Evolutionary conservation across 2,888 invertebrate species (phyloP).

Genomic region (Trichogramma evanescens): DNA sequence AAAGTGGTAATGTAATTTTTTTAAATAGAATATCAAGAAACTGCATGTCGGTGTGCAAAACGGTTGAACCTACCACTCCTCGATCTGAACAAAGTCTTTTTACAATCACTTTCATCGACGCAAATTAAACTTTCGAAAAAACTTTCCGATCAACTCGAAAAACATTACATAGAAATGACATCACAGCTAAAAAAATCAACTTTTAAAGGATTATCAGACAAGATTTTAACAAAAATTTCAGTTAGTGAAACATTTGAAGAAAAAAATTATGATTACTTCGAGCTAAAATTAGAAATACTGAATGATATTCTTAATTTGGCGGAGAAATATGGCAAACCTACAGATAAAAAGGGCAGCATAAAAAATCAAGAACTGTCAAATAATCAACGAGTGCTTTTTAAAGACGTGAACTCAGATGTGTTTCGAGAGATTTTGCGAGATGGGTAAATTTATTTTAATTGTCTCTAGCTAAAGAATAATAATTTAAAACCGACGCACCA

Average conservation of each 20-base stretch:
- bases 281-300: constrained; percentile 29
- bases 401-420: constrained; percentile 22
- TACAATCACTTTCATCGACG: constrained; percentile 28
- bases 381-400: constrained; percentile 22
- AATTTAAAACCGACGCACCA: no score
- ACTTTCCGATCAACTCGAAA: constrained; percentile 30
- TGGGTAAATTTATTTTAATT: constrained; percentile 25
- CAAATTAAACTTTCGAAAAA: constrained; percentile 23
- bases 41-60: constrained; percentile 48
- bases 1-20: neutral
- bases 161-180: constrained; percentile 27
- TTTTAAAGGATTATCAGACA: neutral
- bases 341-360: neutral
- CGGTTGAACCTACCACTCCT: constrained; percentile 30
- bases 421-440: constrained; percentile 29
- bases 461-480: no score
- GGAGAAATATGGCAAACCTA: neutral
- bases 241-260: constrained; percentile 24
- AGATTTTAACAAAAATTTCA: constrained; percentile 23
- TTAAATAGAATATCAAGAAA: constrained; percentile 47
- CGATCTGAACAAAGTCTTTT: constrained; percentile 29
- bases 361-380: constrained; percentile 6
- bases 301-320: no score
- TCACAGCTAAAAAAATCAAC: constrained; percentile 9
- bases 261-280: constrained; percentile 29